Conservation (phyloP, 2,797 vertebrate species). For the Danio tinwini region DNA sequence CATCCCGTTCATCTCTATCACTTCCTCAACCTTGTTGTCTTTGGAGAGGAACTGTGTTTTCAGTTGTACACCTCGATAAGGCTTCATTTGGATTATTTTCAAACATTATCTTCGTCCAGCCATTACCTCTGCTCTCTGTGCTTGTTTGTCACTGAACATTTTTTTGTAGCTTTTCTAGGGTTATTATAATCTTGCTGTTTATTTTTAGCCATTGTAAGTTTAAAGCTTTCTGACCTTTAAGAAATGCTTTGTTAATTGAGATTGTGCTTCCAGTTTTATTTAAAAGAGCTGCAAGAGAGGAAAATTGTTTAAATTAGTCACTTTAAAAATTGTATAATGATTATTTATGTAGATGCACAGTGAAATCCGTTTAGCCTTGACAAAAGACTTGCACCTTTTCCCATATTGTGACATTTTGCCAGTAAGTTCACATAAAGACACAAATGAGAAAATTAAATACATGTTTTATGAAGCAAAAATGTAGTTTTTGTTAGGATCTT, state of each 20-base stretch:
- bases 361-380: conserved; percentile 17
- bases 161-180: conserved; percentile 16
- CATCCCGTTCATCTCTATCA: conserved; percentile 32
- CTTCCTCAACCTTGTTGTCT: conserved; percentile 26
- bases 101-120: neutral
- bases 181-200: conserved; percentile 22
- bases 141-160: conserved; percentile 52
- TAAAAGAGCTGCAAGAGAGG: neutral
- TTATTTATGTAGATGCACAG: conserved; percentile 37
- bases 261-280: conserved; percentile 16
- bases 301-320: neutral
- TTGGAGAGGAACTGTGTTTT: conserved; percentile 3
- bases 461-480: neutral
- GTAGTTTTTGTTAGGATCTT: too few species aligned
- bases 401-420: conserved; percentile 30
- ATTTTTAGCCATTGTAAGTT: conserved; percentile 19
- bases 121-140: conserved; percentile 1
- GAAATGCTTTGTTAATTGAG: conserved; percentile 10
- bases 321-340: neutral
- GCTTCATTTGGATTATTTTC: neutral
- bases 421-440: neutral
- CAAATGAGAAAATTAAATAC: conserved; percentile 28
- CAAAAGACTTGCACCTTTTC: conserved; percentile 14
- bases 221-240: conserved; percentile 30
- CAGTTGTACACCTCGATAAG: neutral